Evolutionary conservation across 1,140 invertebrate species (phyloP), one percentile per base, ranked within the genome.

Genomic region (Drosophila lowei): DNA sequence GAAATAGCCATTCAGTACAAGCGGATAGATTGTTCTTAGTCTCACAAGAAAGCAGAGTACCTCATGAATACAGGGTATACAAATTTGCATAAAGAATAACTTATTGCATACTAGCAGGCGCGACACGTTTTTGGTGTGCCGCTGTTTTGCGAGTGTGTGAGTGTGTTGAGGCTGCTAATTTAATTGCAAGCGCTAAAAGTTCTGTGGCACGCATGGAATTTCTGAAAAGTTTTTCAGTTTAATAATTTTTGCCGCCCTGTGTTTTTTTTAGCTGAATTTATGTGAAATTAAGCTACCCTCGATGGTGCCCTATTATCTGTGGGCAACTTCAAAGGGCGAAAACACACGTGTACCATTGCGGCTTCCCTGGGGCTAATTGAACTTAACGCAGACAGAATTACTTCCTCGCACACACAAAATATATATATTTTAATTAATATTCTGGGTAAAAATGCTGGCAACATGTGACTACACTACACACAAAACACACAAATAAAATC

Each of bases 171-270:
- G 72, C 46, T 52, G 79, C 80, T 85, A 86, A 85, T 80, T 85
- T 85, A 85, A 84, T 84, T 80, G 79, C 81, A 49, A 63, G 61
- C 60, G 55, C 64, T 73, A 63, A 86, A 85, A 81, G 77, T 85
- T 85, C 50, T 72, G 67, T 54, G 67, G 57, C 81, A 86, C 68
- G 80, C 72, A 46, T 68, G 57, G 64, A 86, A 80, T 84, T 77
- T 73, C 34, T 42, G 41, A 59, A 68, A 84, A 86, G 54, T 80
- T 76, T 47, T 28, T 47, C 57, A 62, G 18, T 15, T 55, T 47
- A 25, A 48, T 6, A 38, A 15, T 30, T 49, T 34, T 25, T 11
- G 3, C 9, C 34, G 34, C 11, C 11, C 11, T 38, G 11, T 38
- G 8, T 74, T 56, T 63, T 18, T 53, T 67, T 41, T 21, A 50